A percentile compares a stretch with the other conserved stretches of the same genome.
Evolutionary conservation across 2,797 vertebrate species (phyloP).

Genomic region (Peromyscus eremicus): DNA sequence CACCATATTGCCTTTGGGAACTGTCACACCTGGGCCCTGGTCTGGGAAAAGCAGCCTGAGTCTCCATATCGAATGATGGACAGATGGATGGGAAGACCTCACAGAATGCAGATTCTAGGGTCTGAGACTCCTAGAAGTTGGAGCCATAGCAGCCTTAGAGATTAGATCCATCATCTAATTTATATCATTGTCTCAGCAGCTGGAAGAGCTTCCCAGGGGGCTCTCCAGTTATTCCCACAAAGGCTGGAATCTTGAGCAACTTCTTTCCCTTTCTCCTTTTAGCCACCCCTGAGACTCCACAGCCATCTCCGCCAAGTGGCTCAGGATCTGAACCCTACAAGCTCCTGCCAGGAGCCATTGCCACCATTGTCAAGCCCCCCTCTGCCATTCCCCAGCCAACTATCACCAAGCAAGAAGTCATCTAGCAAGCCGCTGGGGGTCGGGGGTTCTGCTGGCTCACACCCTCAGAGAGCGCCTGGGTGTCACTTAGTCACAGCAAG

Average conservation of each 20-base stretch:
- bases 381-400: constrained; percentile 95
- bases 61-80: neutral
- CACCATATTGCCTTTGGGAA: neutral
- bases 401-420: constrained; percentile 98
- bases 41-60: neutral
- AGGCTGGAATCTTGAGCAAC: neutral
- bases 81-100: neutral
- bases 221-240: neutral
- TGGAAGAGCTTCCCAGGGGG: neutral
- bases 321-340: constrained; percentile 98
- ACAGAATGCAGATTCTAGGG: neutral
- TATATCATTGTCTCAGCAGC: neutral
- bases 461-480: constrained; percentile 57
- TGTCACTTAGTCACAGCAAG: constrained; percentile 10
- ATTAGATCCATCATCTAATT: neutral
- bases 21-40: neutral
- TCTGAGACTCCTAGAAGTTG: neutral
- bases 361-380: constrained; percentile 95
- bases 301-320: constrained; percentile 96
- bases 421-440: constrained; percentile 88
- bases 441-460: constrained; percentile 45
- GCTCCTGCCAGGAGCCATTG: constrained; percentile 95
- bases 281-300: constrained; percentile 99
- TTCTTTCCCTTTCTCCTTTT: constrained; percentile 82
- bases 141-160: neutral